phyloP scores from a whole-genome alignment of 1,140 invertebrate species.

The Bursaphelenchus mucronatus region DNA sequence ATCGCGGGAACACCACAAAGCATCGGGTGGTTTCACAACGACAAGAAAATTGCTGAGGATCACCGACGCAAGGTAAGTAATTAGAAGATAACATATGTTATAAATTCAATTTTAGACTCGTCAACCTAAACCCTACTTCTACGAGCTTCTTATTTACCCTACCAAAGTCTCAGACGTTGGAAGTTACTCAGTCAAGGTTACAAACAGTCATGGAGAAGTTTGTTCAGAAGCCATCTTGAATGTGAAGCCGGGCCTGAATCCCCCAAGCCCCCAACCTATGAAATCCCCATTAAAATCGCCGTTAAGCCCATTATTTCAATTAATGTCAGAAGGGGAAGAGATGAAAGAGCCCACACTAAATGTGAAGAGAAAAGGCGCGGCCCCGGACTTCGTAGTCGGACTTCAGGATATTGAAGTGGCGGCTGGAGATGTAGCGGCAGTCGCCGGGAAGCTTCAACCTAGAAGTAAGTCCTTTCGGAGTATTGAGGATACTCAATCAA shows the following conservation, averaged over 20 bases:
- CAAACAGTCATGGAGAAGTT: neutral
- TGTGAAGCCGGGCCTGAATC: neutral
- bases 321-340: conserved; percentile 23
- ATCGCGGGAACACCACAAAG: neutral
- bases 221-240: neutral
- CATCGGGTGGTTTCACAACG: conserved; percentile 21
- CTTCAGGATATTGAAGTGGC: conserved; percentile 56
- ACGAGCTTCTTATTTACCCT: too few relatives aligned
- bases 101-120: too few relatives aligned
- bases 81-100: too few relatives aligned
- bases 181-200: conserved; percentile 20
- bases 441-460: conserved; percentile 49
- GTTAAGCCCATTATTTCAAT: neutral
- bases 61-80: conserved; percentile 3
- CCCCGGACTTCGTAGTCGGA: conserved; percentile 49
- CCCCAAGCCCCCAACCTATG: neutral
- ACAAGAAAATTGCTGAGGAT: conserved; percentile 40
- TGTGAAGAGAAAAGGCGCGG: conserved; percentile 49
- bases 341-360: conserved; percentile 10
- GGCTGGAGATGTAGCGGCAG: conserved; percentile 50
- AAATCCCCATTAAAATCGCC: neutral
- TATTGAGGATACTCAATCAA: neutral
- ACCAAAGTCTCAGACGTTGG: conserved; percentile 35
- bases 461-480: conserved; percentile 25
- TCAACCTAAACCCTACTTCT: too few relatives aligned